Percentiles rank a stretch among this genome's conserved stretches.
phyloP scores from a whole-genome alignment of 2,888 invertebrate species.

The Deilephila elpenor region DNA sequence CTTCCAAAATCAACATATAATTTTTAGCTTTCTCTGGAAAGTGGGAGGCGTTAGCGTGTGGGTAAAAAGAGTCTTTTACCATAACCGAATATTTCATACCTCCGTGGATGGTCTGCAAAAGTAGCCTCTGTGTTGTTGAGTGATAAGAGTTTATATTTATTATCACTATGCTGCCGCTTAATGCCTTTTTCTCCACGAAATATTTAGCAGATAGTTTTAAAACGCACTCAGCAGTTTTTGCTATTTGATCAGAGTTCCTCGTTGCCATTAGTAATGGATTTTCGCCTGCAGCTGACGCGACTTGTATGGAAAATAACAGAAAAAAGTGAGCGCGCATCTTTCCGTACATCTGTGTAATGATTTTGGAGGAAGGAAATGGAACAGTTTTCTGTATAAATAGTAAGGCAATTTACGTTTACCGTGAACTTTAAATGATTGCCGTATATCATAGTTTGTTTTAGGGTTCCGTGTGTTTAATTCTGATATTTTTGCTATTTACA shows the following conservation, averaged over 20 bases:
- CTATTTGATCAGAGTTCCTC: slow-evolving; percentile 67
- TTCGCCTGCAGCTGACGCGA: slow-evolving; percentile 55
- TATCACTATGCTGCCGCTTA: slow-evolving; percentile 81
- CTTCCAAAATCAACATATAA: slow-evolving; percentile 82
- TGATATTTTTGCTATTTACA: background rate
- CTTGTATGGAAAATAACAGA: slow-evolving; percentile 51
- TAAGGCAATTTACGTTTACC: slow-evolving; percentile 7
- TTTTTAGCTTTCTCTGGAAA: slow-evolving; percentile 83
- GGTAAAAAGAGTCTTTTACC: slow-evolving; percentile 80
- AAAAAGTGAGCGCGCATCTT: slow-evolving; percentile 52
- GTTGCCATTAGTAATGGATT: slow-evolving; percentile 69
- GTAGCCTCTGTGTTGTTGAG: slow-evolving; percentile 69
- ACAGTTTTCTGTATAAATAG: slow-evolving; percentile 18
- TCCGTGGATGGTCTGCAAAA: slow-evolving; percentile 75
- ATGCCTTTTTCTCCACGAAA: slow-evolving; percentile 78
- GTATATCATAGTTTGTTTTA: background rate
- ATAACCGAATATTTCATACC: slow-evolving; percentile 80
- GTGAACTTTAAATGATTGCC: slow-evolving; percentile 1
- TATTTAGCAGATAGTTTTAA: slow-evolving; percentile 82
- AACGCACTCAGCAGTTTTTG: slow-evolving; percentile 79
- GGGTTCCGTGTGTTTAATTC: background rate
- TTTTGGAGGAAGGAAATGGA: slow-evolving; percentile 2
- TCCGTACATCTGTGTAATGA: slow-evolving; percentile 9
- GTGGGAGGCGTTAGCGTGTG: slow-evolving; percentile 80
- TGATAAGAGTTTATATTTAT: slow-evolving; percentile 78